phyloP scores from a whole-genome alignment of 2,113 vertebrate species.

The Saguinus midas region DNA sequence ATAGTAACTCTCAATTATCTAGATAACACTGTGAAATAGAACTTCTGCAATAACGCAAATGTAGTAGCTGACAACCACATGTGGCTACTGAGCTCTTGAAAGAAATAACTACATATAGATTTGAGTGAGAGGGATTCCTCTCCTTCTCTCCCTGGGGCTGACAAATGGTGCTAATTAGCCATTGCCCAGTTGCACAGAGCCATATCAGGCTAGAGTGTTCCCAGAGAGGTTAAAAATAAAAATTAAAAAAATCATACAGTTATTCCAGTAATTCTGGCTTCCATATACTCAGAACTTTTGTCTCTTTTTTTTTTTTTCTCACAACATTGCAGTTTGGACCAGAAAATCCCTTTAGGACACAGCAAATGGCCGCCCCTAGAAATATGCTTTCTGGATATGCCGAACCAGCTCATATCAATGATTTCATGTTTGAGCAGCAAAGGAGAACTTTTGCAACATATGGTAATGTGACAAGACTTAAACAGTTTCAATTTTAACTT shows the following conservation, averaged over 20 bases:
- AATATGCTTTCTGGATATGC: conserved; percentile 99
- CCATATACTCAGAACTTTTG: background rate
- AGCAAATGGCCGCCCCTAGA: conserved; percentile 97
- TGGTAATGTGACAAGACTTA: conserved; percentile 83
- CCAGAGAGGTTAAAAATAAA: background rate
- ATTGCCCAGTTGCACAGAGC: background rate
- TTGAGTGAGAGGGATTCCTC: background rate
- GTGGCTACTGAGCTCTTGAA: background rate
- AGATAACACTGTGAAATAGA: background rate
- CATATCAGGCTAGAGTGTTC: background rate
- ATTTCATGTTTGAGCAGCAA: conserved; percentile 99
- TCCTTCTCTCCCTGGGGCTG: background rate
- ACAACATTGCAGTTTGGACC: conserved; percentile 92
- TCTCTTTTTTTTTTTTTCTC: background rate
- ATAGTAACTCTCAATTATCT: background rate
- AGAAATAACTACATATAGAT: background rate
- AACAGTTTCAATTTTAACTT: conserved; percentile 27
- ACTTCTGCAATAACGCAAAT: background rate
- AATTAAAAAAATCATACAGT: background rate
- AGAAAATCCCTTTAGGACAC: conserved; percentile 93
- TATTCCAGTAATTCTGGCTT: conserved; percentile 4
- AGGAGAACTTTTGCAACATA: conserved; percentile 97
- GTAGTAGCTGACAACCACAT: background rate
- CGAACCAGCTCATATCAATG: conserved; percentile 97
- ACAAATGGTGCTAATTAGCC: background rate